A percentile compares a stretch with the other conserved stretches of the same genome.
phyloP scores from a whole-genome alignment of 2,113 vertebrate species.

The Crotalus tigris region DNA sequence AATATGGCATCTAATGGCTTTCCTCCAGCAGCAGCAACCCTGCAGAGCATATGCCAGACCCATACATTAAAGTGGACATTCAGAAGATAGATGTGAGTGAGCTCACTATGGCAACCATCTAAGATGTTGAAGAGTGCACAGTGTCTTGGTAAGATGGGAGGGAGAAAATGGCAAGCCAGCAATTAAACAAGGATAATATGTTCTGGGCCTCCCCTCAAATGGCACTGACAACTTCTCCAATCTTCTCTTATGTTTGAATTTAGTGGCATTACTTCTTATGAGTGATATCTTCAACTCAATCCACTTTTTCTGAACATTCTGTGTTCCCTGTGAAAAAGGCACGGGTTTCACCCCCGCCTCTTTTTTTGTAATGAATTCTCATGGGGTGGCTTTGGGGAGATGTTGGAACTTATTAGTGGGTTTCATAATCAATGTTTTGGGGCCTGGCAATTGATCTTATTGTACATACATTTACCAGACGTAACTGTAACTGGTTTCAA shows the following conservation, averaged over 20 bases:
- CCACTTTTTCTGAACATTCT: neutral
- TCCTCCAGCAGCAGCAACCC: neutral
- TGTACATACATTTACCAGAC: neutral
- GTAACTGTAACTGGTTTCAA: neutral
- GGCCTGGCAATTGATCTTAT: neutral
- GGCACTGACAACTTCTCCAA: neutral
- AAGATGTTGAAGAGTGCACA: neutral
- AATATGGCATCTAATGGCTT: neutral
- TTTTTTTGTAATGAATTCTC: neutral
- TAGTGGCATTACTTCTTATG: neutral
- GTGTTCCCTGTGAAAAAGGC: neutral
- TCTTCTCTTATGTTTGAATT: neutral
- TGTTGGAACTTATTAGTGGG: neutral
- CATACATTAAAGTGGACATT: neutral
- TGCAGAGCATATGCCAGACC: neutral
- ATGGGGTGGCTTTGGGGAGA: neutral
- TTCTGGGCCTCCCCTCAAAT: neutral
- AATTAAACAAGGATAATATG: neutral
- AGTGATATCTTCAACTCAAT: neutral
- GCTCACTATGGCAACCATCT: neutral
- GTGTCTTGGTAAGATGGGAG: neutral
- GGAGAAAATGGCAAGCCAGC: neutral
- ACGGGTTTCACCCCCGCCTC: neutral
- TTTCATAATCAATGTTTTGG: neutral
- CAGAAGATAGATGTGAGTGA: neutral